These are phyloP conservation scores for Micrasema minimum DNA, from an alignment of 1,140 invertebrate species.

Conservation along the genomic window DNA sequence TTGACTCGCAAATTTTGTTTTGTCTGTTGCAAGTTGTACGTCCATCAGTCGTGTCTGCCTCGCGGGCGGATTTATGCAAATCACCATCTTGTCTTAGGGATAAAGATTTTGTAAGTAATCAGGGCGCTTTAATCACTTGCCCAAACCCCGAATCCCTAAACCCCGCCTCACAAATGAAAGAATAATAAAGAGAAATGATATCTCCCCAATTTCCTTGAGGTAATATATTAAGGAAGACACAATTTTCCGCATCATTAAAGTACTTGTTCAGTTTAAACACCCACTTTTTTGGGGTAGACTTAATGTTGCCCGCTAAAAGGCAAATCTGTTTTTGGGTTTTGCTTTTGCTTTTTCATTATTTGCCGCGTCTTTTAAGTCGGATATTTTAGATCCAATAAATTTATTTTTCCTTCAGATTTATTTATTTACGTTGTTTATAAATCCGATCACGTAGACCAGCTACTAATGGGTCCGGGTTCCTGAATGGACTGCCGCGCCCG, in stretches of 20 bases:
- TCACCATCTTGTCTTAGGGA: not conserved
- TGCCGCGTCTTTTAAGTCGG: constrained; percentile 18
- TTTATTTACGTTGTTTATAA: constrained; percentile 15
- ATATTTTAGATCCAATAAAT: constrained; percentile 20
- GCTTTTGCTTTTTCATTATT: not conserved
- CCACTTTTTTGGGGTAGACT: constrained; percentile 10
- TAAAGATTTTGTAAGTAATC: not conserved
- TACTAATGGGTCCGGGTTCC: constrained; percentile 25
- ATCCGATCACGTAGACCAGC: constrained; percentile 19
- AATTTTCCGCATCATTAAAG: constrained; percentile 32
- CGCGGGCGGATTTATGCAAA: not conserved
- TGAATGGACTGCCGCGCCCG: too few species aligned
- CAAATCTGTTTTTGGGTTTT: constrained; percentile 22
- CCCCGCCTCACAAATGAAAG: not conserved
- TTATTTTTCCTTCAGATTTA: constrained; percentile 2
- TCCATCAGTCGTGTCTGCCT: not conserved
- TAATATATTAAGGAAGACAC: constrained; percentile 8
- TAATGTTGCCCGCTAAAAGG: not conserved
- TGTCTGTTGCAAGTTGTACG: not conserved
- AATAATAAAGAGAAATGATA: constrained; percentile 17
- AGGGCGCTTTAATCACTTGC: not conserved
- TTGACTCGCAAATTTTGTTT: too few species aligned
- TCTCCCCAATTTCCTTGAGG: not conserved
- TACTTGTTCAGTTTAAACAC: constrained; percentile 18
- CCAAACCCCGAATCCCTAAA: too few species aligned